Conservation (phyloP, 2,888 invertebrate genomes). For the Epistrophella euchroma region DNA sequence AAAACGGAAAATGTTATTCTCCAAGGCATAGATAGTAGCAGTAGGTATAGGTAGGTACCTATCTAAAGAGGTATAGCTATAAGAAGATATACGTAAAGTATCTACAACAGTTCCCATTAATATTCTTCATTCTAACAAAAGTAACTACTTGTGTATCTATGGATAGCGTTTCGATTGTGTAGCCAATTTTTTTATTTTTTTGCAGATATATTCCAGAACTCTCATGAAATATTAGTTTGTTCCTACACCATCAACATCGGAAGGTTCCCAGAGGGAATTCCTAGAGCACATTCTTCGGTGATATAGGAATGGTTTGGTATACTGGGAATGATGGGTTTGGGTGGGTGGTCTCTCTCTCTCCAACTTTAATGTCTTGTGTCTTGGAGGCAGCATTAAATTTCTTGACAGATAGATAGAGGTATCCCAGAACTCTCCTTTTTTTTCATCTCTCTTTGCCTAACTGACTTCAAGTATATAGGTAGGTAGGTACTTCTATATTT, state of each 20-base stretch:
- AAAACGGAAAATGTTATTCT: conserved; percentile 65
- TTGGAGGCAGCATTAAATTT: conserved; percentile 74
- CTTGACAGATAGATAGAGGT: conserved; percentile 61
- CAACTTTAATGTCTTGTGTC: conserved; percentile 62
- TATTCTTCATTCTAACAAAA: conserved; percentile 64
- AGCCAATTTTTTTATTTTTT: conserved; percentile 61
- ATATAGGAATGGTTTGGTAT: not conserved
- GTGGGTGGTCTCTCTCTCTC: conserved; percentile 58
- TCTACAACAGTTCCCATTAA: conserved; percentile 42
- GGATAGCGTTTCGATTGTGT: conserved; percentile 72
- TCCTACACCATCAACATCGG: conserved; percentile 28
- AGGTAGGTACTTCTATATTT: not conserved
- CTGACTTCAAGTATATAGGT: conserved; percentile 15
- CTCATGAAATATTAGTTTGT: conserved; percentile 75
- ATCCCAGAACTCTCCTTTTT: not conserved
- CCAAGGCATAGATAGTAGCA: conserved; percentile 45
- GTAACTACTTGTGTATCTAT: conserved; percentile 76
- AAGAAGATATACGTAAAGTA: conserved; percentile 3
- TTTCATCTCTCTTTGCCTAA: not conserved
- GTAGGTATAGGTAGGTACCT: conserved; percentile 25
- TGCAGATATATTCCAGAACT: conserved; percentile 36
- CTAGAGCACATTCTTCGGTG: conserved; percentile 52
- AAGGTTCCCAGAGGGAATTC: conserved; percentile 58
- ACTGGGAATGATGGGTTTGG: not conserved
- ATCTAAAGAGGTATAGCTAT: not conserved